Conservation (phyloP, 1,140 invertebrate genomes). For the Contarinia nasturtii region DNA sequence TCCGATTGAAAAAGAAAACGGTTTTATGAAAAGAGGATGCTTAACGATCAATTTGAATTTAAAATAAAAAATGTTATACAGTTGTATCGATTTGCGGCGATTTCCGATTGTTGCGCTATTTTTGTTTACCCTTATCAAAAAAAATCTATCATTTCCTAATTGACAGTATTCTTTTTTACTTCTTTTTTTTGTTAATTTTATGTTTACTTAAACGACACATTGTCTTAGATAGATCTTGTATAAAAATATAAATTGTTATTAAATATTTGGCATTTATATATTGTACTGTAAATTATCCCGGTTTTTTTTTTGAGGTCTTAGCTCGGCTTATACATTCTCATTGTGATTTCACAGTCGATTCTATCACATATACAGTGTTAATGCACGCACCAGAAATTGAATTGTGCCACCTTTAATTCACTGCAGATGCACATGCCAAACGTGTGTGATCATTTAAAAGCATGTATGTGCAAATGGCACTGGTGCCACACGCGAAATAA, state of each 20-base stretch:
- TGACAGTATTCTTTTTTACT: not conserved
- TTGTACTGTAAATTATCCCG: constrained; percentile 27
- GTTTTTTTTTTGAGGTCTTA: constrained; percentile 6
- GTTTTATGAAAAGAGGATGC: too few relatives aligned
- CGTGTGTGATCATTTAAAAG: too few relatives aligned
- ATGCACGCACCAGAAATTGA: too few relatives aligned
- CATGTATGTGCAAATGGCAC: too few relatives aligned
- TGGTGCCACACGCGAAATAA: not conserved
- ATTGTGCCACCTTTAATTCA: too few relatives aligned
- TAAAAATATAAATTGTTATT: constrained; percentile 11
- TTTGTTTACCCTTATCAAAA: constrained; percentile 7
- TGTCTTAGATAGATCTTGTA: constrained; percentile 7
- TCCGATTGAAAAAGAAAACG: constrained; percentile 6
- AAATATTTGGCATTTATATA: constrained; percentile 9
- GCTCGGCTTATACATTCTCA: too few relatives aligned
- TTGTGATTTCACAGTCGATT: too few relatives aligned
- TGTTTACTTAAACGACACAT: not conserved
- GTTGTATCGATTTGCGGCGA: too few relatives aligned
- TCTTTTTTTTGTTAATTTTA: not conserved
- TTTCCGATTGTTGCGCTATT: not conserved
- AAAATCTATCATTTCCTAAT: constrained; percentile 21
- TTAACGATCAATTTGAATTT: not conserved
- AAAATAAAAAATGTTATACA: not conserved
- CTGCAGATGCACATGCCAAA: too few relatives aligned
- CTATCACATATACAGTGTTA: too few relatives aligned